Conservation (phyloP, 2,797 vertebrate genomes). For the Cirrhinus mrigala region DNA sequence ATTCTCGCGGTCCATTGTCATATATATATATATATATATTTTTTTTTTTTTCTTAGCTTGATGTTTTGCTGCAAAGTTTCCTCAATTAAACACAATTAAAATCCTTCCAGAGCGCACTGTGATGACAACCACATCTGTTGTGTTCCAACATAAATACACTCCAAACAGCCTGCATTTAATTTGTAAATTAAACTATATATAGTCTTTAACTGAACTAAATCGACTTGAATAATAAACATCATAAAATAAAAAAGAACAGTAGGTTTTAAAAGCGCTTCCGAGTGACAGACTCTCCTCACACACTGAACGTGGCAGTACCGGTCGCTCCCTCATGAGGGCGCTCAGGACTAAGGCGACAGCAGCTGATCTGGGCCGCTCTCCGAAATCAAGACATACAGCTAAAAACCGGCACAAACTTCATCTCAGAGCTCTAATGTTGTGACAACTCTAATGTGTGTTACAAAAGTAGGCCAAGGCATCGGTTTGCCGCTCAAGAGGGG, state of each 20-base stretch:
- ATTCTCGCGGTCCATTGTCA: not conserved
- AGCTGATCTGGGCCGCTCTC: constrained; percentile 8
- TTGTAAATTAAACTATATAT: not conserved
- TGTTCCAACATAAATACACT: not conserved
- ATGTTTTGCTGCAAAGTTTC: not conserved
- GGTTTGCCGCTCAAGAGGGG: constrained; percentile 11
- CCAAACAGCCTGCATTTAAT: not conserved
- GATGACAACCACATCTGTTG: not conserved
- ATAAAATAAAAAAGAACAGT: not conserved
- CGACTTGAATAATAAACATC: not conserved
- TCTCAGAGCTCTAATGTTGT: constrained; percentile 52
- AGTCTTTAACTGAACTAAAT: not conserved
- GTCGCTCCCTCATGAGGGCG: constrained; percentile 73
- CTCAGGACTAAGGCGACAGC: constrained; percentile 69
- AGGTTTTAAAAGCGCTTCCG: not conserved
- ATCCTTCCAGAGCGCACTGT: not conserved
- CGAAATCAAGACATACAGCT: constrained; percentile 53
- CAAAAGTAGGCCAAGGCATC: constrained; percentile 56
- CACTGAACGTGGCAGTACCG: not conserved
- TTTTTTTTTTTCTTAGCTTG: not conserved
- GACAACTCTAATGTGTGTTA: constrained; percentile 59
- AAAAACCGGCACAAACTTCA: constrained; percentile 61
- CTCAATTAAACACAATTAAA: not conserved
- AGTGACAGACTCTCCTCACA: not conserved
- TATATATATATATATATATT: too few species aligned